Evolutionary conservation across 1,140 invertebrate genomes (phyloP).

Genomic region (Macrotrachela quadricornifera): DNA sequence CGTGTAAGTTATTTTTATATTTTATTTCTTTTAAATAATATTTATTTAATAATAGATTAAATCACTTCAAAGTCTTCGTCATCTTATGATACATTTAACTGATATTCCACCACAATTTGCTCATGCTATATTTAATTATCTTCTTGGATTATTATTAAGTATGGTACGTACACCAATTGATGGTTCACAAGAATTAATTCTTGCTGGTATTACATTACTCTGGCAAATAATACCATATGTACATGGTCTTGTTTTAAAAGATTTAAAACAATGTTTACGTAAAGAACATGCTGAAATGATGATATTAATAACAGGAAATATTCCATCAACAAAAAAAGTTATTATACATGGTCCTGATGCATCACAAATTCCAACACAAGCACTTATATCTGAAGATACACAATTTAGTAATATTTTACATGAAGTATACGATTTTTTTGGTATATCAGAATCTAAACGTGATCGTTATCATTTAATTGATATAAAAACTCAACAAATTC

Average conservation of each 20-base stretch:
- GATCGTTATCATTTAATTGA: slow-evolving; percentile 82
- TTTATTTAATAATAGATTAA: background rate
- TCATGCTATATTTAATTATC: slow-evolving; percentile 89
- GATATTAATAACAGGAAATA: slow-evolving; percentile 65
- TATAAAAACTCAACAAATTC: slow-evolving; percentile 87
- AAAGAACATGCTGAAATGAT: slow-evolving; percentile 90
- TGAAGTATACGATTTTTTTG: slow-evolving; percentile 89
- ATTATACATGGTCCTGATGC: slow-evolving; percentile 78
- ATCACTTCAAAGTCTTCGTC: no score
- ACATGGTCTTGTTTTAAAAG: slow-evolving; percentile 97
- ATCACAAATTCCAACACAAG: slow-evolving; percentile 90
- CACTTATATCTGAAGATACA: slow-evolving; percentile 92
- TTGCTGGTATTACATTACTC: slow-evolving; percentile 69
- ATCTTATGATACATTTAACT: slow-evolving; percentile 26
- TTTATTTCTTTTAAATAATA: background rate
- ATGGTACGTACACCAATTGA: slow-evolving; percentile 84
- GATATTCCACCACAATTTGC: slow-evolving; percentile 86
- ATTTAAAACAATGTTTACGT: slow-evolving; percentile 86
- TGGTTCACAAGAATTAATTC: slow-evolving; percentile 71
- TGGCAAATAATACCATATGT: slow-evolving; percentile 91
- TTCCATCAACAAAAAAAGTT: slow-evolving; percentile 94
- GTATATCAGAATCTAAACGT: slow-evolving; percentile 68
- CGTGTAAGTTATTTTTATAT: no score
- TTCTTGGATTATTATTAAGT: slow-evolving; percentile 96
- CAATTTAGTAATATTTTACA: slow-evolving; percentile 83